Percentiles rank a stretch among this genome's conserved stretches.
Conservation (phyloP, 92 coral and sea anemone genomes). For the Parazoanthus darwini region DNA sequence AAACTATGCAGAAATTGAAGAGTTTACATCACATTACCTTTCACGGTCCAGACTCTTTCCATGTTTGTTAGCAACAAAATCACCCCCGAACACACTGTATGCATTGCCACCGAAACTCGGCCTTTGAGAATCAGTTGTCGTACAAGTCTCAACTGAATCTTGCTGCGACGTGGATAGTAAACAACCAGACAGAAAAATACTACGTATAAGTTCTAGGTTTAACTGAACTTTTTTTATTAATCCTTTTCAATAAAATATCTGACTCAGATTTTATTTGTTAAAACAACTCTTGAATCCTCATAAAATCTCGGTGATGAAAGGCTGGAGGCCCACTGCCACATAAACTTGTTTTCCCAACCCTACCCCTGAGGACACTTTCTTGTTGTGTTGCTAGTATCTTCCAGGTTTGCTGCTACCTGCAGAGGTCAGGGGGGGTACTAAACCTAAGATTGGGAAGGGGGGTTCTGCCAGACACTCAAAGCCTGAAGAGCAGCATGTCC, state of each 20-base stretch:
- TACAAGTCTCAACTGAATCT: neutral
- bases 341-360: no score
- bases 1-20: neutral
- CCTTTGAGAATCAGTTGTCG: conserved; percentile 10
- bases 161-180: neutral
- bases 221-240: neutral
- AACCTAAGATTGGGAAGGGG: no score
- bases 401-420: neutral
- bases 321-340: no score
- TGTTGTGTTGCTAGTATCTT: neutral
- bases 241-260: neutral
- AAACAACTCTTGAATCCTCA: no score
- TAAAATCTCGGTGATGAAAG: no score
- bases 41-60: conserved; percentile 61
- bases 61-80: conserved; percentile 49
- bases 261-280: no score
- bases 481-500: no score
- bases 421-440: no score
- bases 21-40: conserved; percentile 37
- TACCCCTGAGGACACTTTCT: neutral
- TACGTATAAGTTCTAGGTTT: no score
- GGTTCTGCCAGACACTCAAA: no score
- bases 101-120: conserved; percentile 36
- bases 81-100: conserved; percentile 72
- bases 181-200: neutral